These are phyloP conservation scores for Orchestia grillus DNA, from an alignment of 1,140 invertebrate species.

Conservation along the genomic window DNA sequence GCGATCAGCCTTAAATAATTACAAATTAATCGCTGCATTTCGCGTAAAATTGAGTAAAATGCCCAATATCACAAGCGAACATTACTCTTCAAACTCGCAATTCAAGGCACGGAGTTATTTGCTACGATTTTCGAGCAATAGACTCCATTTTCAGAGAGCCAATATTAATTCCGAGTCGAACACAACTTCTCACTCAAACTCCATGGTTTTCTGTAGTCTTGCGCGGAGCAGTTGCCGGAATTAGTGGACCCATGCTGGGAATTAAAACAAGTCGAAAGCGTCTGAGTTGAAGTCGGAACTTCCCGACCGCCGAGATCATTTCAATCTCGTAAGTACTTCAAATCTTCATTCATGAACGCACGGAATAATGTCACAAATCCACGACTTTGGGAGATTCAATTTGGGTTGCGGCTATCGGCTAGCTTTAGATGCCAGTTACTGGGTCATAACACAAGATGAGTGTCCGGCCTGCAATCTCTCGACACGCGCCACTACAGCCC, in stretches of 20 bases:
- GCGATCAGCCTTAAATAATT: background rate
- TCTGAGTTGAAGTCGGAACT: conserved; percentile 13
- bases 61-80: background rate
- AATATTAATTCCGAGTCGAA: background rate
- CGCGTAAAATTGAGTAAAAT: background rate
- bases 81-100: background rate
- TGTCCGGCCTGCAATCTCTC: conserved; percentile 34
- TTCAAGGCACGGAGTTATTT: background rate
- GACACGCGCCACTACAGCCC: conserved; percentile 33
- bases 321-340: conserved; percentile 48
- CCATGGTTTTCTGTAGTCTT: conserved; percentile 1
- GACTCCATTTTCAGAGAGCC: background rate
- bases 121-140: background rate
- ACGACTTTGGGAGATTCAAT: conserved; percentile 47
- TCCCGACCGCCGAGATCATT: conserved; percentile 3
- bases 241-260: background rate
- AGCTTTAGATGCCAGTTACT: conserved; percentile 48
- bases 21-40: background rate
- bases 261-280: conserved; percentile 14
- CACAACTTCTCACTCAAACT: background rate
- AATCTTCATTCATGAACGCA: conserved; percentile 41
- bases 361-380: conserved; percentile 47
- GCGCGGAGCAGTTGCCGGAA: background rate
- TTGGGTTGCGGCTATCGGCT: conserved; percentile 50
- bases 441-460: conserved; percentile 47